phyloP scores from a whole-genome alignment of 1,140 invertebrate species.

The Andricus grossulariae region DNA sequence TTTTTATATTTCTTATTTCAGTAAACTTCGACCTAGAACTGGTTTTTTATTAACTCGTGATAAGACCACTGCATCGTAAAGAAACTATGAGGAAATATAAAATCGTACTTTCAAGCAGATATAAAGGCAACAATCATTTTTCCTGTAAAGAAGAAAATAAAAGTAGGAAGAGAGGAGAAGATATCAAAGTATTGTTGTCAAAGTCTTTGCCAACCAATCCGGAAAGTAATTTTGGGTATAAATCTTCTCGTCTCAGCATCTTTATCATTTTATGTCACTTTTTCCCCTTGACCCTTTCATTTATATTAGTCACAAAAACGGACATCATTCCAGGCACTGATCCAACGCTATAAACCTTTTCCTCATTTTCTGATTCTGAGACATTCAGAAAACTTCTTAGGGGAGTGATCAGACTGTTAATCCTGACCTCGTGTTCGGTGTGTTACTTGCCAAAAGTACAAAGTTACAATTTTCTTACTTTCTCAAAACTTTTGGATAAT shows the following conservation, averaged over 20 bases:
- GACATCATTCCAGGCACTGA: not conserved
- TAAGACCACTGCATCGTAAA: not conserved
- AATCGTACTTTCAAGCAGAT: constrained; percentile 1
- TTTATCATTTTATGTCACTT: not conserved
- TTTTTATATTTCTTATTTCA: not conserved
- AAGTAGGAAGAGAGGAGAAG: not conserved
- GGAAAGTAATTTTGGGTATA: not conserved
- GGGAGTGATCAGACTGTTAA: not conserved
- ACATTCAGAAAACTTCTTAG: not conserved
- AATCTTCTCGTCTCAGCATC: constrained; percentile 7
- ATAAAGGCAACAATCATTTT: constrained; percentile 23
- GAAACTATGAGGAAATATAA: constrained; percentile 8
- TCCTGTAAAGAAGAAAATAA: not conserved
- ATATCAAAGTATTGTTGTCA: not conserved
- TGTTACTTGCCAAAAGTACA: no score
- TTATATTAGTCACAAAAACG: not conserved
- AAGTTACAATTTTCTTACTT: no score
- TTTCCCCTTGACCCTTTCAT: not conserved
- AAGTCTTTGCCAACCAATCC: not conserved
- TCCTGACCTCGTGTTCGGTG: not conserved
- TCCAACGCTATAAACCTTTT: not conserved
- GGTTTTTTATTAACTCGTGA: not conserved
- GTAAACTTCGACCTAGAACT: not conserved
- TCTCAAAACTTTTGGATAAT: no score
- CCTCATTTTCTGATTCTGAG: constrained; percentile 11